Base-by-base conservation (phyloP, 2,888 invertebrate genomes). In the Pharmacophagus antenor region DNA sequence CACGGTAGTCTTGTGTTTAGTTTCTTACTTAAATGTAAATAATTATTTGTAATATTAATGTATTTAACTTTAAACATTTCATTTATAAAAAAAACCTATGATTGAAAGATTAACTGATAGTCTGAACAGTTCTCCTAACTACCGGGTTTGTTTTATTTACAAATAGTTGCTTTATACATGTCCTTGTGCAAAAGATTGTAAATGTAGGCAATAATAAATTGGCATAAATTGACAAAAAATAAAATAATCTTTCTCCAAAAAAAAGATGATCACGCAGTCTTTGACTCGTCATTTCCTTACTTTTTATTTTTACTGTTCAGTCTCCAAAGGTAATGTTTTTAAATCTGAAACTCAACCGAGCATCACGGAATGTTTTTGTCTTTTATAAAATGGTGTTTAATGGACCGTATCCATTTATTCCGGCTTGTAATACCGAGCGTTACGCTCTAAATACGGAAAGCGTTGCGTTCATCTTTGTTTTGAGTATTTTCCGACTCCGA, bases 361-460 rank as follows among this genome's bases (percentile, higher is more conserved):
- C 69, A 65, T 65, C 62, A 69, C 68, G 64, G 62, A 71, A 67
- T 65, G 65, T 71, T 72, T 73, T 76, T 76, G 73, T 77, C 72
- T 76, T 74, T 74, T 73, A 75, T 74, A 73, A 71, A 72, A 68
- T 68, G 55, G 67, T 63, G 72, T 70, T 76, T 82, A 84, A 83
- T 86, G 80, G 79, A 76, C 75, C 84, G 77, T 77, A 69, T 72
- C 70, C 69, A 76, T 76, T 71, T 70, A 79, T 79, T 80, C 73
- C 74, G 71, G 68, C 64, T 71, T 71, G 69, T 70, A 63, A 70
- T 66, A 64, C 70, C 59, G 63, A 67, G 64, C 70, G 81, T 79
- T 72, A 80, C 79, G 88, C 80, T 83, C 86, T 78, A 77, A 78
- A 82, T 82, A 66, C 68, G 68, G 63, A 63, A 73, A 74, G 69